phyloP scores from a whole-genome alignment of 2,888 invertebrate species.

The Leptogaster cylindrica region DNA sequence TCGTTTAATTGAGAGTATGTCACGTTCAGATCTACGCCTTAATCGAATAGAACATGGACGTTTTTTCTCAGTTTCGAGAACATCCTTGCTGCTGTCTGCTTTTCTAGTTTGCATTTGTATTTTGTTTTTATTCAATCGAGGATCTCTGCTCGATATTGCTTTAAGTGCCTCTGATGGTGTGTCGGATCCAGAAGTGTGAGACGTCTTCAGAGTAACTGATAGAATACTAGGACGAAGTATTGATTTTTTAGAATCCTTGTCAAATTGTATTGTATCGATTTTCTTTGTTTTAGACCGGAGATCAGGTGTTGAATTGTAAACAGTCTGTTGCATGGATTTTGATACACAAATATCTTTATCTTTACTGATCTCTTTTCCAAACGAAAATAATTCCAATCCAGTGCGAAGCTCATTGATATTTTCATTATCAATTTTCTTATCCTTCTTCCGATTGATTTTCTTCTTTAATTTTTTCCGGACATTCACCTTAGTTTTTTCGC shows the following conservation, averaged over 20 bases:
- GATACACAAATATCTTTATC: not conserved
- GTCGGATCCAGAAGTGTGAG: constrained; percentile 38
- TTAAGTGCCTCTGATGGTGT: constrained; percentile 4
- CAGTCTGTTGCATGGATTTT: too few species aligned
- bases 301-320: constrained; percentile 15
- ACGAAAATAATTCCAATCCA: constrained; percentile 58
- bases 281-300: not conserved
- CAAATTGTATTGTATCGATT: not conserved
- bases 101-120: constrained; percentile 28
- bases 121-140: constrained; percentile 58
- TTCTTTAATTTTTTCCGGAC: constrained; percentile 43
- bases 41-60: not conserved
- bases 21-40: constrained; percentile 26
- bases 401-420: constrained; percentile 58
- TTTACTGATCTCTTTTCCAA: constrained; percentile 54
- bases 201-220: constrained; percentile 48
- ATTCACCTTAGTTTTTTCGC: constrained; percentile 23
- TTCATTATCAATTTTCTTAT: constrained; percentile 54
- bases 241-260: constrained; percentile 44
- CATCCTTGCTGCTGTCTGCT: not conserved
- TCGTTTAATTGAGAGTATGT: not conserved
- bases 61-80: not conserved
- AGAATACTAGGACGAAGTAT: constrained; percentile 55
- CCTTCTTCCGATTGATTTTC: constrained; percentile 49
- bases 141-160: constrained; percentile 56